Evolutionary conservation across 2,113 vertebrate genomes (phyloP), one percentile per base, ranked within the genome.

Genomic region (Ranitomeya imitator): DNA sequence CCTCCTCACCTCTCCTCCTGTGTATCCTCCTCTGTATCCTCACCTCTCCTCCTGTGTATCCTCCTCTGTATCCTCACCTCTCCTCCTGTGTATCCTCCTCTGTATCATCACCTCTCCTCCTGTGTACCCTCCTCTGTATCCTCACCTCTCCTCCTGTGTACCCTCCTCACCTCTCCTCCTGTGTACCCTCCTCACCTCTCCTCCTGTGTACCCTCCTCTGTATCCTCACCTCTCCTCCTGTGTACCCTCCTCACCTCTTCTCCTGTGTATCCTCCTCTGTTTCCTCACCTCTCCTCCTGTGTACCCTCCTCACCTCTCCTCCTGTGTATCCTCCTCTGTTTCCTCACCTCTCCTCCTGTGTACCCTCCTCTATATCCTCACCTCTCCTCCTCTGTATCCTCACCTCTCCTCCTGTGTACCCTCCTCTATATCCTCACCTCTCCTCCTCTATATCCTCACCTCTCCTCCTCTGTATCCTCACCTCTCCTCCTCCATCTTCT

Each of bases 361-460:
- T 19, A 31, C 26, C 26, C 26, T 31, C 26, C 26, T 31, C 10
- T 0, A 0, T 45, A 45, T 61, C 90, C 83, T 83, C 71, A 73
- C 15, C 57, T 87, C 81, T 90, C 85, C 87, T 90, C 81, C 78
- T 37, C 54, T 57, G 60, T 31, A 31, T 2, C 26, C 26, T 31
- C 26, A 73, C 15, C 57, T 87, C 81, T 90, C 85, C 87, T 90
- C 81, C 78, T 37, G 54, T 57, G 60, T 31, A 31, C 26, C 26
- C 26, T 31, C 26, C 26, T 31, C 26, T 31, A 77, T 69, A 14
- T 60, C n/a, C 79, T 84, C 37, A 16, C 37, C 31, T 19, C 61
- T 54, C 59, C 37, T 23, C 14, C 7, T 31, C 1, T 31, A 2
- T 31, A 31, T 2, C 26, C n/a, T n/a, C n/a, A n/a, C n/a, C n/a